Percentiles rank a stretch among this genome's conserved stretches.
These are phyloP conservation scores for Gracilinanus agilis DNA, from an alignment of 2,113 vertebrate species.

Conservation along the genomic window DNA sequence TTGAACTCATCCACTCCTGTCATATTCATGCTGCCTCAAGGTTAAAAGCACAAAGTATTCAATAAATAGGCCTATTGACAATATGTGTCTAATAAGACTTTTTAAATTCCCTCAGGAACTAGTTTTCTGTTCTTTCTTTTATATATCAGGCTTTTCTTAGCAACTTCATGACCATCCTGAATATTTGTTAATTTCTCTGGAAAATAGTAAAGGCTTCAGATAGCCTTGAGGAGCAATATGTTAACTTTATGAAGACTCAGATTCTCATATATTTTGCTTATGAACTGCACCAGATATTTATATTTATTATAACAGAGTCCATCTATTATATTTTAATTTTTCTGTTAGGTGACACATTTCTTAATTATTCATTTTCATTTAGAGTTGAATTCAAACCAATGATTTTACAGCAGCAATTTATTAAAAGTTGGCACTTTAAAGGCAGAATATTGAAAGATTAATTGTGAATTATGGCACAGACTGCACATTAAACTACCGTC, in stretches of 20 bases:
- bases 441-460: slow-evolving; percentile 76
- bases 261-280: slow-evolving; percentile 21
- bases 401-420: slow-evolving; percentile 65
- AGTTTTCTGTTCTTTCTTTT: neutral
- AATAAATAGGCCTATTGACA: neutral
- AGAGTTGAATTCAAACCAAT: slow-evolving; percentile 58
- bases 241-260: slow-evolving; percentile 36
- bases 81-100: neutral
- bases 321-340: slow-evolving; percentile 34
- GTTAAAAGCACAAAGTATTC: slow-evolving; percentile 35
- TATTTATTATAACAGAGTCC: neutral
- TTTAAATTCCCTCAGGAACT: slow-evolving; percentile 6
- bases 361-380: slow-evolving; percentile 66
- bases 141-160: neutral
- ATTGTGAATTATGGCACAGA: slow-evolving; percentile 72
- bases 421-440: slow-evolving; percentile 71
- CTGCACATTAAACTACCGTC: slow-evolving; percentile 72
- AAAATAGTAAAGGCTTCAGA: neutral
- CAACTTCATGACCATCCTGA: neutral
- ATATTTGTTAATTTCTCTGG: slow-evolving; percentile 15
- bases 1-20: slow-evolving; percentile 10
- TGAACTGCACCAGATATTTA: neutral
- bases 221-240: neutral
- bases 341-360: slow-evolving; percentile 42
- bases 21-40: slow-evolving; percentile 31